A percentile compares a stretch with the other conserved stretches of the same genome.
These are phyloP conservation scores for Pampusana beccarii DNA, from an alignment of 2,113 vertebrate genomes.

Conservation along the genomic window DNA sequence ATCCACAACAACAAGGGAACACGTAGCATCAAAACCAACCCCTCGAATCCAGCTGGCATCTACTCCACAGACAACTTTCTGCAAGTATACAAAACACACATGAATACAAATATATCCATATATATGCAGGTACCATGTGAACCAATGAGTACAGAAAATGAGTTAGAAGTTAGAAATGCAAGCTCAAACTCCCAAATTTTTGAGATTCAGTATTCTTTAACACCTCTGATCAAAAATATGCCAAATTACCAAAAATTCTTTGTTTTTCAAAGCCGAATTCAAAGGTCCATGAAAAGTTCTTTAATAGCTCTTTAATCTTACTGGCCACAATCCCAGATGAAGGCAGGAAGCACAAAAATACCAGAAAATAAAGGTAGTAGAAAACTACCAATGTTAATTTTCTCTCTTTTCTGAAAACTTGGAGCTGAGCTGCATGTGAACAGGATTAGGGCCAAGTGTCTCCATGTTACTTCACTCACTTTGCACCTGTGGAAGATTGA, in stretches of 20 bases:
- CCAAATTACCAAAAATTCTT: neutral
- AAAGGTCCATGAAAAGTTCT: neutral
- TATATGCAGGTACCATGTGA: neutral
- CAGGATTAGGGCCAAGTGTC: neutral
- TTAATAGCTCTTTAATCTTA: neutral
- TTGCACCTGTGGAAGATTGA: neutral
- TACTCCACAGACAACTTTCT: constrained; percentile 82
- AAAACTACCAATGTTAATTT: neutral
- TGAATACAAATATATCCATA: neutral
- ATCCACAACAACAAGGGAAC: constrained; percentile 93
- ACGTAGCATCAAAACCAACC: constrained; percentile 93
- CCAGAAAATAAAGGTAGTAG: neutral
- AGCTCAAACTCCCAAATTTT: neutral
- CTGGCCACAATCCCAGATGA: neutral
- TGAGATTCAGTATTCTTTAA: neutral
- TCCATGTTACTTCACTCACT: neutral
- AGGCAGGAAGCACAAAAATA: neutral
- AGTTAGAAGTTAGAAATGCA: neutral
- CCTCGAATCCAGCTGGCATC: constrained; percentile 80
- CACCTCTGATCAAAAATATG: neutral
- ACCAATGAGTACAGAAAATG: neutral
- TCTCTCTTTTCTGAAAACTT: neutral
- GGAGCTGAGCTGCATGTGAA: neutral
- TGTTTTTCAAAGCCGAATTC: neutral
- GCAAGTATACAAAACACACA: constrained; percentile 35